phyloP scores from a whole-genome alignment of 2,797 vertebrate species.

The Cossypha dichroa region DNA sequence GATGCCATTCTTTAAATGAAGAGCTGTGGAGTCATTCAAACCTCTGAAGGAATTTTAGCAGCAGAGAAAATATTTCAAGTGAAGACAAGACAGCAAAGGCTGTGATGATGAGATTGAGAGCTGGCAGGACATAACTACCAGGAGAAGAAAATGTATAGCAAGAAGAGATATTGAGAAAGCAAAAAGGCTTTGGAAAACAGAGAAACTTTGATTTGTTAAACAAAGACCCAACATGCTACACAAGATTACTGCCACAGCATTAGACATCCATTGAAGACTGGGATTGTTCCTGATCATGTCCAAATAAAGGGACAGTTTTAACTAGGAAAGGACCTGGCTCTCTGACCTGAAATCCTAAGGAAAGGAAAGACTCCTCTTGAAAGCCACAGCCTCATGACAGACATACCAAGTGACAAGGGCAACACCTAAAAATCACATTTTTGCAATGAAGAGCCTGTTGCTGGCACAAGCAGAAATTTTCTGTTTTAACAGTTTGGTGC shows the following conservation, averaged over 20 bases:
- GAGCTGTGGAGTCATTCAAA: background rate
- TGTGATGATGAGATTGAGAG: background rate
- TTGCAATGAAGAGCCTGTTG: background rate
- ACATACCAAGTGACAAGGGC: background rate
- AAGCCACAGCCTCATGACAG: background rate
- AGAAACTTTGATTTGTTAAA: background rate
- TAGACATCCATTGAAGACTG: background rate
- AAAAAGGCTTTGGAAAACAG: background rate
- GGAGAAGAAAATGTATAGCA: background rate
- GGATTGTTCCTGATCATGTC: background rate
- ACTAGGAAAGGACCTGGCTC: background rate
- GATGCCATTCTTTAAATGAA: background rate
- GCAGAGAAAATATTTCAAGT: conserved; percentile 7
- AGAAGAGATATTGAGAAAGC: background rate
- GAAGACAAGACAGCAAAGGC: background rate
- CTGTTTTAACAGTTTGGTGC: background rate
- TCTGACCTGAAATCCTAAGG: background rate
- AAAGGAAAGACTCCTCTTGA: background rate
- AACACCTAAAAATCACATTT: background rate
- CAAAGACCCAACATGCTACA: background rate
- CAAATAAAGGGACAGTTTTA: background rate
- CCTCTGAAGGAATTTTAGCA: background rate
- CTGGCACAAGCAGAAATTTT: background rate
- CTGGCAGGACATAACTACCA: background rate
- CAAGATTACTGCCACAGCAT: background rate